A percentile compares a stretch with the other conserved stretches of the same genome.
phyloP scores from a whole-genome alignment of 2,888 invertebrate genomes.

The Plutella xylostella region DNA sequence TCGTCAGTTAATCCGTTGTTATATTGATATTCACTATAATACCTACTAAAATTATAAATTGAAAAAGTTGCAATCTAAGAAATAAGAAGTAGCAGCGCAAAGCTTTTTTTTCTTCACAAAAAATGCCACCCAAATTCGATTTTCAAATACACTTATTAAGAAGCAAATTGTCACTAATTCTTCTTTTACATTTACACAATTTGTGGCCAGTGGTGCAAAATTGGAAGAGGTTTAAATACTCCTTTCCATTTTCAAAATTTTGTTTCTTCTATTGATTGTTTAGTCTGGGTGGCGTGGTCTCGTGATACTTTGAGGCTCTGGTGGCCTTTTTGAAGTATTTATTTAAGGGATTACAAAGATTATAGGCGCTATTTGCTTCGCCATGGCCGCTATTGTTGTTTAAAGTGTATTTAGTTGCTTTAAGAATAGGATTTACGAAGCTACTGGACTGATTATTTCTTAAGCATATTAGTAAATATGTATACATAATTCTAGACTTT shows the following conservation, averaged over 20 bases:
- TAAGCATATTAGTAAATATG: too few relatives aligned
- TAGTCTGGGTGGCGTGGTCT: constrained; percentile 36
- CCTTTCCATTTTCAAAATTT: too few relatives aligned
- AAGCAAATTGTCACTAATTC: constrained; percentile 7
- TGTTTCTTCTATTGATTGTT: constrained; percentile 4
- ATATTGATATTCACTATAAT: too few relatives aligned
- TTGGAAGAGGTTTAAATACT: constrained; percentile 23
- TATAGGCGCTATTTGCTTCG: constrained; percentile 31
- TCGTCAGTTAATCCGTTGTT: too few relatives aligned
- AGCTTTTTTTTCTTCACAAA: too few relatives aligned
- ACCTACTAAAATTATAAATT: too few relatives aligned
- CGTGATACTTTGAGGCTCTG: constrained; percentile 26
- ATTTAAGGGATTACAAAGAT: constrained; percentile 57
- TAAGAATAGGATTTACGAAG: too few relatives aligned
- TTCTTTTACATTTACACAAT: constrained; percentile 11
- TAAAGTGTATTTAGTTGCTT: background rate
- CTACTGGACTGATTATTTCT: too few relatives aligned
- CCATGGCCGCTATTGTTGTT: constrained; percentile 25
- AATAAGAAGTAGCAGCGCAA: too few relatives aligned
- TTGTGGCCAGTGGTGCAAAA: constrained; percentile 27
- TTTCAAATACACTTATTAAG: background rate
- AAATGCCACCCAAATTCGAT: constrained; percentile 22
- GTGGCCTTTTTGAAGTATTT: constrained; percentile 44
- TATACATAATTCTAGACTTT: too few relatives aligned
- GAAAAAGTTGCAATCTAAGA: too few relatives aligned